Percentiles rank a stretch among this genome's conserved stretches.
Evolutionary conservation across 2,888 invertebrate genomes (phyloP).

Genomic region (Gryllus longicercus): DNA sequence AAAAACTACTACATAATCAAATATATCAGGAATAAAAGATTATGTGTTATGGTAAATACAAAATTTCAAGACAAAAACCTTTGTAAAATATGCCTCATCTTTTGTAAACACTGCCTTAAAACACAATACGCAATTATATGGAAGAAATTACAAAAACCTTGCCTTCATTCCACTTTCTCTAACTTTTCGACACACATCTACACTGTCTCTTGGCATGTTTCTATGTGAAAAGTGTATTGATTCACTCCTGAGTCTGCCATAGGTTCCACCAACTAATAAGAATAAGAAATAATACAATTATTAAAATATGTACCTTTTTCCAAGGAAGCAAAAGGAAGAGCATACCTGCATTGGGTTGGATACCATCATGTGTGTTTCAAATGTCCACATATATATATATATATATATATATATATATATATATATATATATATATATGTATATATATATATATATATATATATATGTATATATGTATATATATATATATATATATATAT

Average conservation of each 20-base stretch:
- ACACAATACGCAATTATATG: neutral
- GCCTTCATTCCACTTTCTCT: slow-evolving; percentile 95
- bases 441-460: no score
- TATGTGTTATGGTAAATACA: neutral
- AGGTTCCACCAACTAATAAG: slow-evolving; percentile 80
- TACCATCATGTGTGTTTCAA: slow-evolving; percentile 99
- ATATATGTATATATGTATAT: no score
- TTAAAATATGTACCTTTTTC: slow-evolving; percentile 27
- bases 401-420: no score
- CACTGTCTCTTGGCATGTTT: slow-evolving; percentile 73
- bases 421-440: no score
- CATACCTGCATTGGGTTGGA: slow-evolving; percentile 78
- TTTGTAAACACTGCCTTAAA: neutral
- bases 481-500: no score
- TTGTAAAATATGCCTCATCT: neutral
- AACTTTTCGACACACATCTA: slow-evolving; percentile 77
- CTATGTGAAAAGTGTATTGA: slow-evolving; percentile 96
- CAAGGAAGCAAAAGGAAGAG: neutral
- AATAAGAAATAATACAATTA: slow-evolving; percentile 33
- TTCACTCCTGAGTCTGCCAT: slow-evolving; percentile 98
- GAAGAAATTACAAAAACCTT: neutral
- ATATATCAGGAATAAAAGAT: no score
- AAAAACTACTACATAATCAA: no score
- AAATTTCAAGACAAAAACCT: neutral
- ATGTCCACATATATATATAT: no score